These are phyloP conservation scores for Larimichthys polyactis DNA, from an alignment of 2,113 vertebrate species.

Conservation along the genomic window DNA sequence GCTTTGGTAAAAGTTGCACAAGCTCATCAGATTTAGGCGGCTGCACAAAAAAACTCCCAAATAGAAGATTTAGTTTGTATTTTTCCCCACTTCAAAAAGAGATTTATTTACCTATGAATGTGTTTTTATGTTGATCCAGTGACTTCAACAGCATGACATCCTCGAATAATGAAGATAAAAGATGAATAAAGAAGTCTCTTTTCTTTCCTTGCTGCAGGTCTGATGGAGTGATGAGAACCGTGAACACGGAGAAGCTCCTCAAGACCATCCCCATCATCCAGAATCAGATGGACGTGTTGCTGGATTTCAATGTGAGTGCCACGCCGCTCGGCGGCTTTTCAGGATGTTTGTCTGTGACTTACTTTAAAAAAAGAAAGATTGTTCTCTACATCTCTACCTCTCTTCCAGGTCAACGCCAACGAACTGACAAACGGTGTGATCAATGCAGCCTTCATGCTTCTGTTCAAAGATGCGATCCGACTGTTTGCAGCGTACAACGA, in stretches of 20 bases:
- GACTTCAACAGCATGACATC: background rate
- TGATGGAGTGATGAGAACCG: conserved; percentile 96
- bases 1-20: conserved; percentile 11
- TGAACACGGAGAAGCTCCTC: conserved; percentile 95
- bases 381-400: conserved; percentile 20
- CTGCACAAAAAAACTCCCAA: too few relatives aligned
- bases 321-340: background rate
- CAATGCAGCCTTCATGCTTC: conserved; percentile 97
- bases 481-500: conserved; percentile 97
- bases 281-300: conserved; percentile 94
- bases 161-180: background rate
- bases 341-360: background rate
- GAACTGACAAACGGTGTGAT: conserved; percentile 98
- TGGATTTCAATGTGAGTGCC: conserved; percentile 93
- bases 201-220: conserved; percentile 78
- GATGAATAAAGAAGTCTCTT: too few relatives aligned
- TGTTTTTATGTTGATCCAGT: background rate
- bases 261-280: conserved; percentile 95
- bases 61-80: too few relatives aligned
- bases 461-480: conserved; percentile 98
- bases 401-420: conserved; percentile 93
- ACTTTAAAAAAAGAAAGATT: background rate
- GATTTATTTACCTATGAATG: background rate
- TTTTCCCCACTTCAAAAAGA: too few relatives aligned
- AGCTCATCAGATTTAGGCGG: background rate